A percentile compares a stretch with the other conserved stretches of the same genome.
Evolutionary conservation across 2,113 vertebrate genomes (phyloP).

Genomic region (Atractosteus spatula): DNA sequence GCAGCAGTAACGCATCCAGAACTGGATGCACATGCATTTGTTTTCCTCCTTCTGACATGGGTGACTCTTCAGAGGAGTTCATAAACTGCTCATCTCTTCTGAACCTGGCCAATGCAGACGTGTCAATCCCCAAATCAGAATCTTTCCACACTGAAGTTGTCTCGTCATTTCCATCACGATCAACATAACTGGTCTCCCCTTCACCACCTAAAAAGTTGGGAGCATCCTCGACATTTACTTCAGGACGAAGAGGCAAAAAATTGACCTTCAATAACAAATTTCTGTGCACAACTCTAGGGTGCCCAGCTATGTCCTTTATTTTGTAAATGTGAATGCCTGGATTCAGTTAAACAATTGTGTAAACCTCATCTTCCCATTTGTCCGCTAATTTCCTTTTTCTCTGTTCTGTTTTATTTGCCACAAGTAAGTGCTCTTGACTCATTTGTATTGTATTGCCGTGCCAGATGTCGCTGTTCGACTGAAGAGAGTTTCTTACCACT

Average conservation of each 20-base stretch:
- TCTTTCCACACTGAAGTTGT: too few relatives aligned
- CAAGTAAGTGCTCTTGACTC: conserved; percentile 4
- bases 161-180: too few relatives aligned
- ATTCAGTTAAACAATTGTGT: conserved; percentile 12
- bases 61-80: too few relatives aligned
- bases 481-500: conserved; percentile 24
- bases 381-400: conserved; percentile 24
- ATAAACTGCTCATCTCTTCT: too few relatives aligned
- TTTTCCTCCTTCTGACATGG: too few relatives aligned
- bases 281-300: conserved; percentile 7
- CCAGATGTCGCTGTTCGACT: conserved; percentile 15
- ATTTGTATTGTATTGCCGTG: conserved; percentile 10
- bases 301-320: conserved; percentile 8
- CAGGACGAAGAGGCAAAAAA: conserved; percentile 11
- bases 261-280: conserved; percentile 19
- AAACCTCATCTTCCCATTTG: conserved; percentile 16
- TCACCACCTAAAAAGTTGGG: too few relatives aligned
- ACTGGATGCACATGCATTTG: too few relatives aligned
- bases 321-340: conserved; percentile 19
- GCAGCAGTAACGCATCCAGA: too few relatives aligned
- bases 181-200: too few relatives aligned
- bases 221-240: background rate
- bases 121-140: too few relatives aligned
- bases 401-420: conserved; percentile 21
- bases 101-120: too few relatives aligned